Percentiles rank a stretch among this genome's conserved stretches.
Conservation (phyloP, 2,797 vertebrate species). For the Otus scops region DNA sequence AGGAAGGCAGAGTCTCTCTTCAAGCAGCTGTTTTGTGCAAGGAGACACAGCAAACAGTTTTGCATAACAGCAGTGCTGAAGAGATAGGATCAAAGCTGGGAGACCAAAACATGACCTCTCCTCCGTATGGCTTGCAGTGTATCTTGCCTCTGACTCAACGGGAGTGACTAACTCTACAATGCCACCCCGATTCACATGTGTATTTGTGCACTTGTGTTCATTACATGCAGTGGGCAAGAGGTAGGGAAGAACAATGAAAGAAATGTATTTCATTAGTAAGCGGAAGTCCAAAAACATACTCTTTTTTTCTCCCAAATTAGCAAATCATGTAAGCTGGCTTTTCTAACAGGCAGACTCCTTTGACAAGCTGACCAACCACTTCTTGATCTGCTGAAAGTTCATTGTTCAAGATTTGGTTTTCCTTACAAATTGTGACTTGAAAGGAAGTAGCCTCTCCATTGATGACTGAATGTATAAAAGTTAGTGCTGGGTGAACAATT, state of each 20-base stretch:
- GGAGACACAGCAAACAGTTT: not conserved
- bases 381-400: not conserved
- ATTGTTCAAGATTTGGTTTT: not conserved
- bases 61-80: not conserved
- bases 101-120: not conserved
- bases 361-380: not conserved
- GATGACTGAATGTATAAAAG: not conserved
- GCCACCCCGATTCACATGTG: fast-evolving
- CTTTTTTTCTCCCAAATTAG: not conserved
- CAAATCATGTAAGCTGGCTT: not conserved
- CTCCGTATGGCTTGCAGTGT: not conserved
- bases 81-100: not conserved
- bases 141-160: not conserved
- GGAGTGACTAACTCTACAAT: not conserved
- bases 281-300: not conserved
- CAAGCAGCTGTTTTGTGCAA: not conserved
- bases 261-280: not conserved
- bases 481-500: not conserved
- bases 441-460: not conserved
- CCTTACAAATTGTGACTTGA: not conserved
- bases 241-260: not conserved
- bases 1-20: not conserved
- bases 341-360: not conserved
- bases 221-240: not conserved
- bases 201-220: not conserved